Evolutionary conservation across 2,797 vertebrate genomes (phyloP).

Genomic region (Phoeniculus purpureus): DNA sequence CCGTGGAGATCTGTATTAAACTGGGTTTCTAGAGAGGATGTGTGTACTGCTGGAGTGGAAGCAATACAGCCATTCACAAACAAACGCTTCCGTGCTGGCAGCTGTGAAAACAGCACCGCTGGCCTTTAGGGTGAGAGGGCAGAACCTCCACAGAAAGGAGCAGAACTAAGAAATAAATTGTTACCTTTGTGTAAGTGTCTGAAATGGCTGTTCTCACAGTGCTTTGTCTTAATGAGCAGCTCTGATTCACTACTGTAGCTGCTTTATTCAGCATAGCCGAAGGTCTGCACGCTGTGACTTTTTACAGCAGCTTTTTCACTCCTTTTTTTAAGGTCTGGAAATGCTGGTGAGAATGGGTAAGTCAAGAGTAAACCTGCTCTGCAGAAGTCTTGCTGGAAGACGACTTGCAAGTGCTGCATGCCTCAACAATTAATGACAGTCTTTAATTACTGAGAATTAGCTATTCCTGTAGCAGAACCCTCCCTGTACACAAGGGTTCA

Average conservation of each 20-base stretch:
- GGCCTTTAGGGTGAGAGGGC: constrained; percentile 27
- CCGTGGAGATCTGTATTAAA: neutral
- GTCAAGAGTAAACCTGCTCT: neutral
- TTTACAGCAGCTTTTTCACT: neutral
- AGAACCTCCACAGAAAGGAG: constrained; percentile 52
- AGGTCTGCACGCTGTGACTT: neutral
- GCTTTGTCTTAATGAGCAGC: constrained; percentile 12
- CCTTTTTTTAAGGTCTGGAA: neutral
- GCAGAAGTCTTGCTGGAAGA: neutral
- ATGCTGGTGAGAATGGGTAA: neutral
- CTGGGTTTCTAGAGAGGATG: neutral
- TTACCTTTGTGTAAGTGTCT: constrained; percentile 40
- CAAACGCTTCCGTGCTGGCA: constrained; percentile 47
- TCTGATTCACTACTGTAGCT: neutral
- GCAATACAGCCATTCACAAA: constrained; percentile 46
- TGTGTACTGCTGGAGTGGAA: neutral
- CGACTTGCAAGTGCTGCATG: neutral
- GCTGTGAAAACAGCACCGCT: constrained; percentile 69
- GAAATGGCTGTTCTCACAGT: constrained; percentile 35
- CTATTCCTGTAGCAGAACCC: neutral
- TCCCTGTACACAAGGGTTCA: neutral
- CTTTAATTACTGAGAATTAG: neutral
- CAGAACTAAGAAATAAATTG: constrained; percentile 53
- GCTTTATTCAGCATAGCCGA: neutral
- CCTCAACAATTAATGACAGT: neutral